Evolutionary conservation across 2,888 invertebrate species (phyloP), one percentile per base, ranked within the genome.

Genomic region (Drosophila borborema): DNA sequence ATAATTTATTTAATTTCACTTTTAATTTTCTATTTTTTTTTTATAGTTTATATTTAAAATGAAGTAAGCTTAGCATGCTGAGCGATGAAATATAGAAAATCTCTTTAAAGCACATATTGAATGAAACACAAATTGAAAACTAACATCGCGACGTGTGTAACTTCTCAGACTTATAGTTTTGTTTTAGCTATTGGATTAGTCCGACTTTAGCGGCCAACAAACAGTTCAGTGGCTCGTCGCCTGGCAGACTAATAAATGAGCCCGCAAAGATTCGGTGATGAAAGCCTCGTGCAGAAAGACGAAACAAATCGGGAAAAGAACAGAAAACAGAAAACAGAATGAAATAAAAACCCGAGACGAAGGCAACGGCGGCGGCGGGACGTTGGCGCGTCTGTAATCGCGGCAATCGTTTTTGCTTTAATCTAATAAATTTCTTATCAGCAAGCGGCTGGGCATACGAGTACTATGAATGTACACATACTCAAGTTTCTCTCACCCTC

Each of bases 351-450:
- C 58, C 58, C 48, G 55, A 51, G 55, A 38, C 38, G 20, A 61
- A 62, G 63, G 55, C 28, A 6, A 28, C 58, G 67, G 60, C 70
- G 38, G n/a, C 48, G 63, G 31, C 38, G 63, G 28, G 34, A 40
- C 55, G 18, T 59, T 55, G 51, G 64, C 76, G 70, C n/a, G 72
- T 65, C 74, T 88, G 79, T 83, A 85, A 85, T 89, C 85, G 73
- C 74, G 66, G 78, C 74, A 81, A 90, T 86, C 84, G 86, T 66
- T 72, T 68, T 73, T 73, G 84, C 87, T 77, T 89, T 90, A 87
- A 87, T 87, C 90, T 89, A 90, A 89, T 87, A 87, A 83, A 87
- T 80, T 90, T 83, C 90, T 87, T 90, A 87, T 87, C 87, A 89
- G 77, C 78, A 67, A 72, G 70, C 73, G 66, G 77, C 71, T 28